phyloP scores from a whole-genome alignment of 2,797 vertebrate species.

The Pangasius djambal region DNA sequence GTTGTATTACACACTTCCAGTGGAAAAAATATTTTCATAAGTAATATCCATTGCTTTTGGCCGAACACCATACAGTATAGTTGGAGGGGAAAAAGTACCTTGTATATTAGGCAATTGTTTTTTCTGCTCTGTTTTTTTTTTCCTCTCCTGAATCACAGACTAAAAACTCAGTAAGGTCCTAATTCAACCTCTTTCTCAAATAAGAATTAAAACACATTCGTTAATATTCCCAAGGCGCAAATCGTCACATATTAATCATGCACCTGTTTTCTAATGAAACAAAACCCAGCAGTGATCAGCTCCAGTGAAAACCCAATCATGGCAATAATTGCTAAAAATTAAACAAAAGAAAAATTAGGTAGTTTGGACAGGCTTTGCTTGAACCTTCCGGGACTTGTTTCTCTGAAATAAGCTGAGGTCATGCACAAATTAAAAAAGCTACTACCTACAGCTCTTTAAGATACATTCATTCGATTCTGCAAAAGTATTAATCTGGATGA shows the following conservation, averaged over 20 bases:
- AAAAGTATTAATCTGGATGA: constrained; percentile 48
- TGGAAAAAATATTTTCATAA: neutral
- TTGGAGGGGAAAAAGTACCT: neutral
- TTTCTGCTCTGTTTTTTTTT: neutral
- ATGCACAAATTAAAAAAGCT: constrained; percentile 46
- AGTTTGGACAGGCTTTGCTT: constrained; percentile 31
- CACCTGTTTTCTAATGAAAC: constrained; percentile 38
- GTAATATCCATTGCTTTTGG: neutral
- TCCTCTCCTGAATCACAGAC: neutral
- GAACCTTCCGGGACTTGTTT: constrained; percentile 19
- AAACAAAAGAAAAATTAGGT: constrained; percentile 22
- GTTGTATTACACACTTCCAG: constrained; percentile 18
- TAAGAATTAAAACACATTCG: neutral
- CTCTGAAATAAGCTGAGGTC: constrained; percentile 52
- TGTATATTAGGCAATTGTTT: neutral
- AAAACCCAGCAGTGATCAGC: constrained; percentile 4
- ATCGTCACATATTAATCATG: constrained; percentile 28
- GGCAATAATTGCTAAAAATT: constrained; percentile 5
- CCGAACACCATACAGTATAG: neutral
- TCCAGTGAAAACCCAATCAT: neutral
- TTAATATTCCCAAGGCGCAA: neutral
- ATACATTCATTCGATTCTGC: constrained; percentile 46
- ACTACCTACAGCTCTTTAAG: constrained; percentile 43
- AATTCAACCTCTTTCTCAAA: neutral
- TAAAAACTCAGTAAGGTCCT: neutral